Evolutionary conservation across 2,113 vertebrate species (phyloP).

Genomic region (Etheostoma spectabile): DNA sequence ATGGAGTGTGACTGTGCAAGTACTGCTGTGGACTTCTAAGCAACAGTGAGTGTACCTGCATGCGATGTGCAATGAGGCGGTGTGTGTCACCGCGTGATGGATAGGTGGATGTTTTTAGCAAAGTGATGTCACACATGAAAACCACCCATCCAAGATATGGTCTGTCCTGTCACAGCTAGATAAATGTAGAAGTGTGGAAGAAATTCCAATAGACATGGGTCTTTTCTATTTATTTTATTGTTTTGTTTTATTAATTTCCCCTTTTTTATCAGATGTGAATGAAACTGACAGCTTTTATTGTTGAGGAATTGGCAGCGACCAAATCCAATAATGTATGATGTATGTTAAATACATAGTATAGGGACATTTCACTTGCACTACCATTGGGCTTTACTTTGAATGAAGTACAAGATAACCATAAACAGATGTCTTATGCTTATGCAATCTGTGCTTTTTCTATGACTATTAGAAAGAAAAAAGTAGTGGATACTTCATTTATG

Average conservation of each 20-base stretch:
- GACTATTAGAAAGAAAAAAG: neutral
- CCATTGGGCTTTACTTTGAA: neutral
- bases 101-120: constrained; percentile 77
- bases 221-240: constrained; percentile 22
- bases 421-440: neutral
- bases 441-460: neutral
- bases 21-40: constrained; percentile 74
- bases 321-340: constrained; percentile 1
- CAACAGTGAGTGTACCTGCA: constrained; percentile 75
- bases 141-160: constrained; percentile 70
- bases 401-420: neutral
- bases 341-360: neutral
- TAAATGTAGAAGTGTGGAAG: constrained; percentile 52
- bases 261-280: neutral
- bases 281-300: neutral
- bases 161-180: constrained; percentile 63
- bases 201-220: constrained; percentile 40
- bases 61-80: constrained; percentile 79
- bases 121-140: constrained; percentile 78
- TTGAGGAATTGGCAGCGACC: neutral
- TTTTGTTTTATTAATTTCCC: constrained; percentile 17
- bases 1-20: constrained; percentile 74
- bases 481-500: neutral
- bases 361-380: neutral
- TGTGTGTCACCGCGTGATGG: constrained; percentile 74